Evolutionary conservation across 2,113 vertebrate genomes (phyloP).

Genomic region (Gymnobelideus leadbeateri): DNA sequence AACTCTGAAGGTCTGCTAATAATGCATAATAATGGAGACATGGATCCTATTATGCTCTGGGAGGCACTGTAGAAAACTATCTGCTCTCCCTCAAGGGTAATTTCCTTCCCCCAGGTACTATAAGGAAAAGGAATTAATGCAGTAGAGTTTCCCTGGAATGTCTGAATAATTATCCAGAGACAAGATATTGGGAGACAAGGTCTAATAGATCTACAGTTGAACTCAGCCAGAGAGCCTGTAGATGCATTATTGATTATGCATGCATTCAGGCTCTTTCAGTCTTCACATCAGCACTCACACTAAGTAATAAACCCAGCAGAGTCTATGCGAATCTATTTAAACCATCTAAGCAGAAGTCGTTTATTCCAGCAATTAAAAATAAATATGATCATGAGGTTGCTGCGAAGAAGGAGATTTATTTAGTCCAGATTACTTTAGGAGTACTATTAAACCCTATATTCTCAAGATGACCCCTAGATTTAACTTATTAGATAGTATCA

Average conservation of each 20-base stretch:
- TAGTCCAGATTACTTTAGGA: slow-evolving; percentile 62
- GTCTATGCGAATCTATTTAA: slow-evolving; percentile 72
- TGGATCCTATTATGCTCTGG: slow-evolving; percentile 24
- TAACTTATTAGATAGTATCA: slow-evolving; percentile 73
- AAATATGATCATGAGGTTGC: slow-evolving; percentile 70
- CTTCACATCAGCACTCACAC: slow-evolving; percentile 73
- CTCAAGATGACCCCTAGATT: slow-evolving; percentile 69
- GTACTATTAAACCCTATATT: slow-evolving; percentile 71
- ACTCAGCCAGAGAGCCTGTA: slow-evolving; percentile 64
- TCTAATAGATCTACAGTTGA: slow-evolving; percentile 73
- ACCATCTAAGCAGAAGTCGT: slow-evolving; percentile 73
- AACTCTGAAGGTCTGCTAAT: not conserved
- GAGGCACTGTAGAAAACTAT: not conserved
- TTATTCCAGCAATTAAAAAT: slow-evolving; percentile 83
- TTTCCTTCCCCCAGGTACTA: slow-evolving; percentile 55
- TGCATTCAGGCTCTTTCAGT: slow-evolving; percentile 57
- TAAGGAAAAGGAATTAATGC: slow-evolving; percentile 61
- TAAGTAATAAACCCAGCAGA: slow-evolving; percentile 75
- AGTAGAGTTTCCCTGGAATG: slow-evolving; percentile 66
- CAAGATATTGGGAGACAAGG: slow-evolving; percentile 65
- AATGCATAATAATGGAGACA: slow-evolving; percentile 19
- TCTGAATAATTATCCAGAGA: slow-evolving; percentile 77
- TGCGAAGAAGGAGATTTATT: slow-evolving; percentile 73
- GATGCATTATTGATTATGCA: slow-evolving; percentile 80
- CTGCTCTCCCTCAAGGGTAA: slow-evolving; percentile 21